Conservation (phyloP, 2,113 vertebrate genomes). For the Perca fluviatilis region DNA sequence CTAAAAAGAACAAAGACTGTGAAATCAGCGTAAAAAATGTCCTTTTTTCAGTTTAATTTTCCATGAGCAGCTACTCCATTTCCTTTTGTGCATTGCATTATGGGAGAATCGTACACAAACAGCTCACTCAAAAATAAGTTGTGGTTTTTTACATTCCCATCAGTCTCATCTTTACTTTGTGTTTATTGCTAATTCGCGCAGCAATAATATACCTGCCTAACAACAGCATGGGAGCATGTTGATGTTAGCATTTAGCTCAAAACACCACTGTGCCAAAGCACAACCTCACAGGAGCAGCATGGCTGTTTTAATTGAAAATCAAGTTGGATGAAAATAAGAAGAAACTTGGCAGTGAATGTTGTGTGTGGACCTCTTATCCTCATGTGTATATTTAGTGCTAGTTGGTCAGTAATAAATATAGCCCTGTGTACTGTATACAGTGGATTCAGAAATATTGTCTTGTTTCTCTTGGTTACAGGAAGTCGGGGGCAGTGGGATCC, state of each 20-base stretch:
- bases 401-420: neutral
- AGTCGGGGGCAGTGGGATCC: constrained; percentile 92
- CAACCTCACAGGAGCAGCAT: neutral
- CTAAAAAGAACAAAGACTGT: neutral
- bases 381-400: neutral
- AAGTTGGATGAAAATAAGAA: neutral
- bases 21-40: neutral
- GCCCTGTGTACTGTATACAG: neutral
- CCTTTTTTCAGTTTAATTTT: neutral
- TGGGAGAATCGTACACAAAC: no score
- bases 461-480: constrained; percentile 82
- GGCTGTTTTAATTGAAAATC: neutral
- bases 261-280: neutral
- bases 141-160: no score
- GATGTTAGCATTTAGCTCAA: neutral
- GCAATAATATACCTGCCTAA: no score
- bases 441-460: neutral
- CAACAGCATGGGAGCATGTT: no score
- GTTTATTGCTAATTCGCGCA: neutral
- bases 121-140: no score
- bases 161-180: neutral
- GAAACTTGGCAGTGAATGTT: neutral
- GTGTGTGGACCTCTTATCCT: no score
- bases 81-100: no score
- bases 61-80: neutral